A percentile compares a stretch with the other conserved stretches of the same genome.
Evolutionary conservation across 2,113 vertebrate genomes (phyloP).

Genomic region (Amblyopsis rosae): DNA sequence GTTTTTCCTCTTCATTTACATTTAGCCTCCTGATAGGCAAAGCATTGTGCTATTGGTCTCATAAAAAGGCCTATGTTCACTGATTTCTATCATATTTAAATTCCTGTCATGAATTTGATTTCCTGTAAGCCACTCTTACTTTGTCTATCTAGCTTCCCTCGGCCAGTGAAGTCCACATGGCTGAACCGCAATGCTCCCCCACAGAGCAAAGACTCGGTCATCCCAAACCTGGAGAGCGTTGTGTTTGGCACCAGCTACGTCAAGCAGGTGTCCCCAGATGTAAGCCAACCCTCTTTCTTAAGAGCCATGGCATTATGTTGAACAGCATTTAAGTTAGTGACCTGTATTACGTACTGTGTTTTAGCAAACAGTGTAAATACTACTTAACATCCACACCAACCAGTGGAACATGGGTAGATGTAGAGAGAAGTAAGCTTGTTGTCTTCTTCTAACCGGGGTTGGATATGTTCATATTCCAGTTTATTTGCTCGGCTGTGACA

Average conservation of each 20-base stretch:
- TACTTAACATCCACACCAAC: background rate
- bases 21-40: background rate
- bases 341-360: background rate
- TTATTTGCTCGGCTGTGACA: constrained; percentile 14
- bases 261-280: constrained; percentile 92
- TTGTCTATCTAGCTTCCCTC: constrained; percentile 83
- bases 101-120: too few species aligned
- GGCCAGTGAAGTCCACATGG: constrained; percentile 94
- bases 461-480: background rate
- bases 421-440: background rate
- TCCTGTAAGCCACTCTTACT: constrained; percentile 6
- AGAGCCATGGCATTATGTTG: background rate
- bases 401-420: background rate
- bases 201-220: constrained; percentile 91
- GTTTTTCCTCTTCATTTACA: too few species aligned
- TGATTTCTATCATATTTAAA: too few species aligned
- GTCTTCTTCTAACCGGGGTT: background rate
- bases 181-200: constrained; percentile 94
- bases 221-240: constrained; percentile 92
- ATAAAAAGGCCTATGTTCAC: too few species aligned
- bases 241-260: constrained; percentile 94
- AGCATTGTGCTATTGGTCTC: background rate
- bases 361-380: background rate
- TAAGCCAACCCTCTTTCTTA: constrained; percentile 73
- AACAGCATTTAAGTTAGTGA: background rate